Conservation (phyloP, 2,888 invertebrate species). For the Yponomeuta sedellus region DNA sequence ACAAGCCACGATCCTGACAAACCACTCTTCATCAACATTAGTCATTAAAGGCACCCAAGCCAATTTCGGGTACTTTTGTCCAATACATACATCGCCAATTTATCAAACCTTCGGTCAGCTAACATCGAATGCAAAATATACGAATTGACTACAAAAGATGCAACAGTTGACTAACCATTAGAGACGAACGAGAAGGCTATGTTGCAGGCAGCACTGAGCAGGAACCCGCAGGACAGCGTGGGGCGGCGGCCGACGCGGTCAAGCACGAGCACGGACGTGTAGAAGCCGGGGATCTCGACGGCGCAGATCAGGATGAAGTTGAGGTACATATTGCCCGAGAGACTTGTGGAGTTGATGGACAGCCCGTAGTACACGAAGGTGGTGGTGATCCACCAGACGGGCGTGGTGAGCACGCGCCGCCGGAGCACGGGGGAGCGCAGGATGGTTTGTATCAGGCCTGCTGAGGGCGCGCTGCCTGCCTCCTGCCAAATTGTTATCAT, state of each 20-base stretch:
- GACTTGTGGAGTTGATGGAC: slow-evolving; percentile 83
- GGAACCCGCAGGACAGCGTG: slow-evolving; percentile 75
- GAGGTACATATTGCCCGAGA: slow-evolving; percentile 83
- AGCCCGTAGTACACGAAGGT: slow-evolving; percentile 88
- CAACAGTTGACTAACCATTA: background rate
- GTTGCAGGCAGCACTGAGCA: slow-evolving; percentile 74
- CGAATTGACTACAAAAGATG: too few relatives aligned
- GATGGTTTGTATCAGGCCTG: slow-evolving; percentile 37
- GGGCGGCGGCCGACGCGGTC: slow-evolving; percentile 79
- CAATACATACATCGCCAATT: too few relatives aligned
- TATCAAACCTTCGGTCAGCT: too few relatives aligned
- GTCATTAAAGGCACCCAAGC: too few relatives aligned
- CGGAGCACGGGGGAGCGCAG: slow-evolving; percentile 69
- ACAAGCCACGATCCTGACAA: too few relatives aligned
- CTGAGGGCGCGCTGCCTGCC: slow-evolving; percentile 22
- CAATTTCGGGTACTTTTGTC: too few relatives aligned
- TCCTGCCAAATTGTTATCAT: slow-evolving; percentile 13
- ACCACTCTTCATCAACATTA: too few relatives aligned
- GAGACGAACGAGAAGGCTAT: slow-evolving; percentile 59
- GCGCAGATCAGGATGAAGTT: slow-evolving; percentile 81
- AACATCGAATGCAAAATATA: too few relatives aligned
- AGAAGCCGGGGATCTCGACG: slow-evolving; percentile 84
- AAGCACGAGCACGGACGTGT: slow-evolving; percentile 77
- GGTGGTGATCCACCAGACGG: slow-evolving; percentile 86
- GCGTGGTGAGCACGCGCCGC: slow-evolving; percentile 78